Base-by-base conservation (phyloP, 2,888 invertebrate species). In the Cinara cedri region DNA sequence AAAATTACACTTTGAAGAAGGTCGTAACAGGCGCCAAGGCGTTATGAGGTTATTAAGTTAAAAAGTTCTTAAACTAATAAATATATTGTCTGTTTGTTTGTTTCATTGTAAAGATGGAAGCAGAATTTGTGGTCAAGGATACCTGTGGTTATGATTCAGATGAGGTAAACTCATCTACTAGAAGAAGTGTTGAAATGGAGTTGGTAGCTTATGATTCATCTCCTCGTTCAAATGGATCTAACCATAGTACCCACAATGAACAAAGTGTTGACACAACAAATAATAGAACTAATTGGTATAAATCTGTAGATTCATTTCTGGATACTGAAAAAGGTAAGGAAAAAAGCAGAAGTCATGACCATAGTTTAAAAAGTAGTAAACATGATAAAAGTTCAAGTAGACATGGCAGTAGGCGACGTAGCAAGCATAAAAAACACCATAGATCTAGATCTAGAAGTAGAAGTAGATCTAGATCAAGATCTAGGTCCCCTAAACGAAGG, bases 401-500 rank as follows among this genome's bases (percentile, higher is more conserved):
- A 60, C 84, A 85, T 63, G 83, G 84, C 75, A 84, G 85, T 60
- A 84, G 85, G 68, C 84, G 85, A 42, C 78, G 9, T 24, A 74
- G 51, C 16, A 78, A 78, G 42, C 70, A 78, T 62, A 78, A 78
- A 68, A 78, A 70, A 16, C 78, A 78, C 9, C 78, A 70, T 62
- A 78, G 78, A 42, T 78, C 76, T 46, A 60, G 76, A 19, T 66
- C 68, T 55, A 81, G 81, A 54, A 80, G 75, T 68, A 81, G 75
- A 46, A 62, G 63, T 80, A 82, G 82, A 72, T 76, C 66, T 44
- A 62, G 82, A 44, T 82, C 82, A 9, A 46, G 82, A 13, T 82
- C 82, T 76, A 82, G 82, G 72, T 81, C 81, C 49, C 76, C 81
- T 13, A 82, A 82, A 19, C 81, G 82, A 55, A 82, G 83, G 55